These are phyloP conservation scores for Casuarius casuarius DNA, from an alignment of 2,113 vertebrate species.

Conservation along the genomic window DNA sequence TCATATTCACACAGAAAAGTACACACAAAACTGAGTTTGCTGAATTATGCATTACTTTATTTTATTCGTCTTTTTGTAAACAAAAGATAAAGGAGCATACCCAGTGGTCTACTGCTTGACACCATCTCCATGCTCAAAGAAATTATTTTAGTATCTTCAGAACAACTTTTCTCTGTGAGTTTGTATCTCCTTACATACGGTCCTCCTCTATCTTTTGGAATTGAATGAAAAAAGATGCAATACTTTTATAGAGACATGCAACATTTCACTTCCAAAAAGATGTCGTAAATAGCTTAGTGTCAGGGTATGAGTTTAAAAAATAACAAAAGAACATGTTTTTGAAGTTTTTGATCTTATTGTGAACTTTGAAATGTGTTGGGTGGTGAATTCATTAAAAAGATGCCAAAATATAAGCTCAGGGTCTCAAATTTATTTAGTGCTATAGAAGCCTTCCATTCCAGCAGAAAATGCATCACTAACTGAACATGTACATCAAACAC, in stretches of 20 bases:
- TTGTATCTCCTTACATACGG: background rate
- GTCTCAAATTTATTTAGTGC: slow-evolving; percentile 28
- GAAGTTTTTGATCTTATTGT: slow-evolving; percentile 21
- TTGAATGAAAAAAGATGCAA: background rate
- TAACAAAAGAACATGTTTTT: slow-evolving; percentile 16
- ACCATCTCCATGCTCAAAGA: background rate
- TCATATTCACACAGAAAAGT: background rate
- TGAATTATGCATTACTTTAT: background rate
- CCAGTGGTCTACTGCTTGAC: background rate
- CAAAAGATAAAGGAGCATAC: background rate
- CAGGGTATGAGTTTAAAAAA: background rate
- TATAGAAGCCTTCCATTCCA: slow-evolving; percentile 9
- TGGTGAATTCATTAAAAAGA: slow-evolving; percentile 32
- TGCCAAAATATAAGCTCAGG: slow-evolving; percentile 1
- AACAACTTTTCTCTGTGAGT: background rate
- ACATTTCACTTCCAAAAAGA: slow-evolving; percentile 52
- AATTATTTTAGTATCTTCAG: background rate
- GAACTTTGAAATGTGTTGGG: slow-evolving; percentile 39
- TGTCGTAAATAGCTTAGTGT: background rate
- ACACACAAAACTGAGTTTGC: background rate
- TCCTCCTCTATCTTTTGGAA: slow-evolving; percentile 37
- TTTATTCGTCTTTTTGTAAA: background rate
- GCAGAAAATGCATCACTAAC: background rate
- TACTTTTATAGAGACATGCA: slow-evolving; percentile 34
- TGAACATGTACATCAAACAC: background rate